Evolutionary conservation across 2,888 invertebrate species (phyloP), one percentile per base, ranked within the genome.

Genomic region (Orchesellides sinensis): DNA sequence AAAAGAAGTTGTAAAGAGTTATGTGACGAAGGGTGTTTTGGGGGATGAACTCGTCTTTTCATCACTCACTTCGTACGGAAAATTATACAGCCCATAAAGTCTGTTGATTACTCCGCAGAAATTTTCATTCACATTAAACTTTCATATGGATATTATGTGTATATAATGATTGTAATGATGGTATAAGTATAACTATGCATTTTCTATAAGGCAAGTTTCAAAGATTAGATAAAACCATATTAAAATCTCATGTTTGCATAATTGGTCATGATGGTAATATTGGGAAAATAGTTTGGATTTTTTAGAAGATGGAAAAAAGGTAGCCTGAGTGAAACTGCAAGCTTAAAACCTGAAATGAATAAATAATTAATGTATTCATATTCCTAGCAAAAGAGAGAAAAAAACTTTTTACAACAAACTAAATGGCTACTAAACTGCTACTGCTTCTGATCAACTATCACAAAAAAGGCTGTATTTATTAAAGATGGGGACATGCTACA

Each of bases 311-410:
- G n/a, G 19, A 17, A 72, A 27, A 63, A 49, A 65, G 45, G 52
- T 23, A 63, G 17, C 40, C 40, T 32, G 61, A 74, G 35, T 81
- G 68, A 73, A 73, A 74, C 54, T 66, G 66, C 81, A 81, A 66
- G 73, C 59, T 29, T 81, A 70, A 82, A 82, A 82, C 82, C 82
- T 82, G 82, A 82, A 82, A 70, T 82, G 82, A 82, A 82, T 82
- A 69, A 75, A 75, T 82, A 82, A 82, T 82, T 82, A 82, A 82
- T 82, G 70, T 82, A 82, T 82, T 82, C 82, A 75, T 70, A 82
- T 49, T 17, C 6, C 35, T 8, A 35, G 5, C 35, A 5, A 35
- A 35, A 35, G 35, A 19, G 49, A 19, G 25, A 54, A 25, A 47
- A 47, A 47, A 25, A n/a, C 40, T 40, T 40, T 40, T n/a, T n/a